phyloP scores from a whole-genome alignment of 2,797 vertebrate species.

The Scomberomorus guttatus region DNA sequence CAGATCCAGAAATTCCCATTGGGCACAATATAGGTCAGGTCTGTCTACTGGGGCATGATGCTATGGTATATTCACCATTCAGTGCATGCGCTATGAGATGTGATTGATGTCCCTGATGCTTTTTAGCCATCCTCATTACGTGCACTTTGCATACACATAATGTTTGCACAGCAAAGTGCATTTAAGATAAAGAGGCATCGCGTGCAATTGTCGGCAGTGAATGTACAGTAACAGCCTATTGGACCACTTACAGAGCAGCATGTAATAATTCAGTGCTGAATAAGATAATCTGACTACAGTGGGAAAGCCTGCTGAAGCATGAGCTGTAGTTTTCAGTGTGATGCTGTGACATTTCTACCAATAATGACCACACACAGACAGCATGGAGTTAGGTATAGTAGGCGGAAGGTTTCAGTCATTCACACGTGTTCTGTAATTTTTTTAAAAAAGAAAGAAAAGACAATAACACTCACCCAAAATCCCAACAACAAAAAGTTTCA shows the following conservation, averaged over 20 bases:
- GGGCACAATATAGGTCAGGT: slow-evolving; percentile 72
- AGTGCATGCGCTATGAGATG: slow-evolving; percentile 17
- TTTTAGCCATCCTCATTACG: neutral
- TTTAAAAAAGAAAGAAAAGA: neutral
- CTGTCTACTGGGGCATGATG: slow-evolving; percentile 62
- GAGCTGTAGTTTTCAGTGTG: neutral
- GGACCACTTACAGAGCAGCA: neutral
- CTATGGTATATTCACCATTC: slow-evolving; percentile 16
- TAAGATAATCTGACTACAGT: neutral
- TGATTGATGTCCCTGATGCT: slow-evolving; percentile 22
- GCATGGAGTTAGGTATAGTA: neutral
- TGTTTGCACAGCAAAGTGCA: neutral
- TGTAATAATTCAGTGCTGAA: neutral
- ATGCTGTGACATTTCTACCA: neutral
- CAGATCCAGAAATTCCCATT: slow-evolving; percentile 58
- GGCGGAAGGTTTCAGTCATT: neutral
- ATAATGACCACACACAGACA: neutral
- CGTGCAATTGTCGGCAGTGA: neutral
- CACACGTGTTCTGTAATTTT: neutral
- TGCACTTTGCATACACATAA: slow-evolving; percentile 18
- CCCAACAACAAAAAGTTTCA: slow-evolving; percentile 82
- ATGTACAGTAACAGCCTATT: neutral
- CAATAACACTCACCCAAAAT: slow-evolving; percentile 77
- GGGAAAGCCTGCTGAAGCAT: neutral
- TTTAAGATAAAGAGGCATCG: neutral